phyloP scores from a whole-genome alignment of 2,888 invertebrate genomes.

The Drosophila multiciliata region DNA sequence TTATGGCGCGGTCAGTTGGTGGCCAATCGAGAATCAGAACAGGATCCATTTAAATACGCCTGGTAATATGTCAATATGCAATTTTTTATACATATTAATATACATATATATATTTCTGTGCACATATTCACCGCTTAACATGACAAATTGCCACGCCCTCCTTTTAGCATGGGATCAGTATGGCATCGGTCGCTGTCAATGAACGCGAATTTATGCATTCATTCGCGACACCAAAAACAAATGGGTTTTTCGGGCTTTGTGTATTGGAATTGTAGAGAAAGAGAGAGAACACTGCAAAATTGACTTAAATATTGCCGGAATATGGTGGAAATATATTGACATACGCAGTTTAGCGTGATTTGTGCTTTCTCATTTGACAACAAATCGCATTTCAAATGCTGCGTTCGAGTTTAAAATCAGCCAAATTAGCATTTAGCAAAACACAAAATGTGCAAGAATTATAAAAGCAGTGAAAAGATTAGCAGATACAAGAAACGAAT shows the following conservation, averaged over 20 bases:
- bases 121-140: constrained; percentile 65
- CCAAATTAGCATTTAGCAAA: not conserved
- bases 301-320: not conserved
- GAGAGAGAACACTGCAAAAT: not conserved
- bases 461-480: not conserved
- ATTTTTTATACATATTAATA: constrained; percentile 27
- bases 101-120: not conserved
- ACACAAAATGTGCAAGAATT: not conserved
- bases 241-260: constrained; percentile 5
- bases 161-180: constrained; percentile 7
- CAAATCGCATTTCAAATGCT: not conserved
- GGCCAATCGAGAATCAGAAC: constrained; percentile 68
- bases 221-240: constrained; percentile 7
- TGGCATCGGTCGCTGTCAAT: constrained; percentile 55
- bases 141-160: constrained; percentile 73
- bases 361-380: not conserved
- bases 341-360: not conserved
- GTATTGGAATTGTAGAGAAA: constrained; percentile 6
- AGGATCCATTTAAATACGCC: constrained; percentile 66
- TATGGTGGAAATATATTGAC: not conserved
- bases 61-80: constrained; percentile 71
- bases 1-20: constrained; percentile 77
- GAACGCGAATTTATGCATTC: constrained; percentile 64
- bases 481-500: rapidly evolving
- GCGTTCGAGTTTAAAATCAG: not conserved